phyloP scores from a whole-genome alignment of 2,888 invertebrate genomes.

The Drosophila conformis region DNA sequence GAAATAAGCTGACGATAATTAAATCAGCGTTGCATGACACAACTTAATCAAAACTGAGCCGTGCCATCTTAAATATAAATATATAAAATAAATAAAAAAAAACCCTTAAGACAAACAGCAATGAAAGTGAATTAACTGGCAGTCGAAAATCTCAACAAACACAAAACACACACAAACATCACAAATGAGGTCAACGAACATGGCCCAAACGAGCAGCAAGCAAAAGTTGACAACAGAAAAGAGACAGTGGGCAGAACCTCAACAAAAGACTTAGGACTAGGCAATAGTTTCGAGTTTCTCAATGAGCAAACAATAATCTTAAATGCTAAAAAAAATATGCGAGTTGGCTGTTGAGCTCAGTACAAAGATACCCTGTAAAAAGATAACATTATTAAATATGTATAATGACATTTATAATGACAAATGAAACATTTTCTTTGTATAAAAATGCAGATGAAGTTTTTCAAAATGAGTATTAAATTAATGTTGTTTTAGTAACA shows the following conservation, averaged over 20 bases:
- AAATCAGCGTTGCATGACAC: constrained; percentile 79
- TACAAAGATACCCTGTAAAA: not conserved
- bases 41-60: constrained; percentile 76
- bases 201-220: constrained; percentile 45
- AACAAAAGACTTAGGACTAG: constrained; percentile 39
- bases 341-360: not conserved
- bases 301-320: constrained; percentile 31
- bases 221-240: constrained; percentile 62
- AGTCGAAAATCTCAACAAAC: constrained; percentile 43
- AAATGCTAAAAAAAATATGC: not conserved
- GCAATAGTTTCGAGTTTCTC: constrained; percentile 55
- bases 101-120: constrained; percentile 26
- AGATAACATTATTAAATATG: not conserved
- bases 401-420: fast-evolving
- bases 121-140: constrained; percentile 75
- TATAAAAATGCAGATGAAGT: not conserved
- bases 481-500: too few relatives aligned
- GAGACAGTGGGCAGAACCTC: constrained; percentile 68
- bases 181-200: constrained; percentile 72
- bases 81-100: constrained; percentile 4
- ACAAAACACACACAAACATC: constrained; percentile 27
- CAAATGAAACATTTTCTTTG: not conserved
- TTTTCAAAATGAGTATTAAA: not conserved
- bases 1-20: constrained; percentile 67
- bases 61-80: constrained; percentile 40